phyloP scores from a whole-genome alignment of 2,797 vertebrate species.

The Cheirogaleus major region DNA sequence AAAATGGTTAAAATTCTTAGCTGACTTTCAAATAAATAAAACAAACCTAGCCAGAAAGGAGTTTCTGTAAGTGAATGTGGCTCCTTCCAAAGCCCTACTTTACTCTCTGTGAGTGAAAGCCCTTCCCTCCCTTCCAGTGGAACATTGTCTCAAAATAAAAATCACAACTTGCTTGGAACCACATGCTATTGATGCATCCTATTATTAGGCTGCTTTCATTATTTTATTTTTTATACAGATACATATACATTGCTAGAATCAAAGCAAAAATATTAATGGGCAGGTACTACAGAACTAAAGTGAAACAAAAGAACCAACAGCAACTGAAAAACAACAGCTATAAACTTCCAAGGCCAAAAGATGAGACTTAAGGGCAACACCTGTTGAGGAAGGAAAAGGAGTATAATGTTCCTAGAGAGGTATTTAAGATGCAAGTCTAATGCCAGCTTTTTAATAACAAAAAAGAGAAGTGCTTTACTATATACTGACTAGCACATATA shows the following conservation, averaged over 20 bases:
- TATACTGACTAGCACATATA: conserved; percentile 76
- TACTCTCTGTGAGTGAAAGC: neutral
- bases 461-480: conserved; percentile 81
- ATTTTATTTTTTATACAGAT: conserved; percentile 71
- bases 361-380: conserved; percentile 47
- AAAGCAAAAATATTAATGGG: conserved; percentile 59
- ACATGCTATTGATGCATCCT: conserved; percentile 63
- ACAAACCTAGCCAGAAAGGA: conserved; percentile 30
- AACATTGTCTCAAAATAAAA: conserved; percentile 60
- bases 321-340: conserved; percentile 68
- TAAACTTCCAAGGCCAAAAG: conserved; percentile 76
- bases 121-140: conserved; percentile 53
- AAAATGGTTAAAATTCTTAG: conserved; percentile 21
- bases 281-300: conserved; percentile 64
- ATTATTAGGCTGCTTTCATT: conserved; percentile 58
- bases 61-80: neutral
- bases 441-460: conserved; percentile 73
- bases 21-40: conserved; percentile 54
- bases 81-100: neutral
- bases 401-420: conserved; percentile 77
- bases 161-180: conserved; percentile 69
- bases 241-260: conserved; percentile 68
- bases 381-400: conserved; percentile 58
- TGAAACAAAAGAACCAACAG: conserved; percentile 56
- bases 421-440: conserved; percentile 82